Evolutionary conservation across 2,797 vertebrate species (phyloP).

Genomic region (Psittacula derbiana): DNA sequence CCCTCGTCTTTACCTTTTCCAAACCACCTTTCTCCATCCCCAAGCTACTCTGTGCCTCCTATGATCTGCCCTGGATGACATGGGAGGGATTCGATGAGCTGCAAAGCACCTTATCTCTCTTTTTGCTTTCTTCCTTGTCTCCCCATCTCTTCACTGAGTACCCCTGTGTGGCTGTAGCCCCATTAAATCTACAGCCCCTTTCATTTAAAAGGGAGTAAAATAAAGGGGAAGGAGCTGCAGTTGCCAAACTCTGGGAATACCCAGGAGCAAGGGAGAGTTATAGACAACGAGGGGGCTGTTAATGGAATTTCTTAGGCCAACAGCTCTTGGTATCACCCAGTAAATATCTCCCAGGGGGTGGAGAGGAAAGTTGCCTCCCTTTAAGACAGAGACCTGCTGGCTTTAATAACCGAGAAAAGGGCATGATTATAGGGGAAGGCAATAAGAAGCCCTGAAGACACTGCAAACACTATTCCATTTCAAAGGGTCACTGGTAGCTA

Average conservation of each 20-base stretch:
- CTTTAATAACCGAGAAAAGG: neutral
- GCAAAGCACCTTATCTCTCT: neutral
- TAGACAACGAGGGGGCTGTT: neutral
- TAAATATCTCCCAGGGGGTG: neutral
- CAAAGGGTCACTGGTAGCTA: neutral
- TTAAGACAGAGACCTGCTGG: neutral
- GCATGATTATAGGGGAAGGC: neutral
- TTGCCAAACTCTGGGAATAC: neutral
- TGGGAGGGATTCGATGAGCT: neutral
- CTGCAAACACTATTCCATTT: neutral
- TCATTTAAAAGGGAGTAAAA: neutral
- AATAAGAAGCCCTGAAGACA: neutral
- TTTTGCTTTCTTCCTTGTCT: neutral
- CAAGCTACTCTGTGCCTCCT: neutral
- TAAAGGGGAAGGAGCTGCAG: neutral
- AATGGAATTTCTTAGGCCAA: neutral
- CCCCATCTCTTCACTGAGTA: neutral
- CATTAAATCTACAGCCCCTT: neutral
- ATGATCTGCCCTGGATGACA: neutral
- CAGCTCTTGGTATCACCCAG: neutral
- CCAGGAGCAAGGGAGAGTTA: neutral
- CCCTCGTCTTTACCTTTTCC: neutral
- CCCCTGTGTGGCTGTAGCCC: neutral
- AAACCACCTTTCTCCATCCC: rapidly evolving
- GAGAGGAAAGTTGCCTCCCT: neutral